A percentile compares a stretch with the other conserved stretches of the same genome.
Evolutionary conservation across 2,113 vertebrate genomes (phyloP).

Genomic region (Chionis minor): DNA sequence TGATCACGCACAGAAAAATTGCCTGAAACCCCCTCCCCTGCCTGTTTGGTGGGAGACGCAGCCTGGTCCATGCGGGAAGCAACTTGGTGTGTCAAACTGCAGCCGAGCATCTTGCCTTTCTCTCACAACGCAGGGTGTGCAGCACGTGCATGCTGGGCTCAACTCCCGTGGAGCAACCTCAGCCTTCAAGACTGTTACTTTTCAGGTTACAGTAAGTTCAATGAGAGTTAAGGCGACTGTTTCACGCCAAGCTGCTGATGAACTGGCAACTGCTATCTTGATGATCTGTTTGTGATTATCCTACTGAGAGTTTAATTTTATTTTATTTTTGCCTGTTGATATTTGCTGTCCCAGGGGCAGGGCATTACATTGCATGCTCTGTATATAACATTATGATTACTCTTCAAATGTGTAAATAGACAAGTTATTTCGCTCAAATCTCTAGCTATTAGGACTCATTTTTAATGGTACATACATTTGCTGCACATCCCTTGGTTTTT

Average conservation of each 20-base stretch:
- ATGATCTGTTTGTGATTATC: constrained; percentile 6
- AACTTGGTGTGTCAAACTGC: accelerated
- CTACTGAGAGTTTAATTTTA: neutral
- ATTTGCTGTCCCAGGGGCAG: neutral
- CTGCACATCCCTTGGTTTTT: neutral
- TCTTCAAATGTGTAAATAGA: neutral
- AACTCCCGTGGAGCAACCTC: accelerated
- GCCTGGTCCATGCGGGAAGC: accelerated
- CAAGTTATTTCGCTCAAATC: neutral
- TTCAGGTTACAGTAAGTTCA: neutral
- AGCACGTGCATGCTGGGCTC: accelerated
- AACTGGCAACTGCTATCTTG: neutral
- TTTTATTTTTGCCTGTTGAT: neutral
- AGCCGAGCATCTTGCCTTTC: neutral
- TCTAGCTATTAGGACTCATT: neutral
- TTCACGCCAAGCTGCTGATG: neutral
- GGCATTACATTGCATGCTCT: neutral
- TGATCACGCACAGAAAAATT: neutral
- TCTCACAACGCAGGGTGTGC: accelerated
- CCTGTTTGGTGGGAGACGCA: accelerated
- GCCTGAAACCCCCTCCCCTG: accelerated
- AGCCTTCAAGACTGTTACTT: neutral
- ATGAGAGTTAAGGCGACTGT: neutral
- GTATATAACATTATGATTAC: neutral
- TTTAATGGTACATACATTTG: neutral